A percentile compares a stretch with the other conserved stretches of the same genome.
Evolutionary conservation across 2,888 invertebrate species (phyloP).

Genomic region (Tetrapedia diversipes): DNA sequence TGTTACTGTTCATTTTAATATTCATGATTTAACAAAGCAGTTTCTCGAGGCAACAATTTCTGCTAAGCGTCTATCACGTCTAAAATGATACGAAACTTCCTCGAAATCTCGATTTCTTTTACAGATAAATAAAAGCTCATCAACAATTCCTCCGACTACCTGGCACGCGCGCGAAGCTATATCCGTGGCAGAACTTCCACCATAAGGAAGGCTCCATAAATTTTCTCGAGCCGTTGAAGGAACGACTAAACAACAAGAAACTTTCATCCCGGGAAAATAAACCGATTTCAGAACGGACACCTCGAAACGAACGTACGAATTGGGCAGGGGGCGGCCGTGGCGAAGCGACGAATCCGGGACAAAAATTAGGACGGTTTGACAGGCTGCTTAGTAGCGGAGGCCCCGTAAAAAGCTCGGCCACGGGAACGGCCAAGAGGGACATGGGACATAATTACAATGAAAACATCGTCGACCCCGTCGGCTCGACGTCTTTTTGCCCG

Average conservation of each 20-base stretch:
- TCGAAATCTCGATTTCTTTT: too few relatives aligned
- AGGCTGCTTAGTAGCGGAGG: constrained; percentile 66
- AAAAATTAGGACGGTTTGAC: constrained; percentile 70
- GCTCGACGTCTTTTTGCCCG: constrained; percentile 59
- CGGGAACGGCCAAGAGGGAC: constrained; percentile 47
- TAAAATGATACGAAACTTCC: too few relatives aligned
- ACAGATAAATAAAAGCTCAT: too few relatives aligned
- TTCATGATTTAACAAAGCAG: too few relatives aligned
- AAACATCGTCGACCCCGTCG: constrained; percentile 77
- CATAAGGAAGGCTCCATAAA: neutral
- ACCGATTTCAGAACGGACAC: neutral
- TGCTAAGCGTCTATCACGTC: too few relatives aligned
- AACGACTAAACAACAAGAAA: neutral
- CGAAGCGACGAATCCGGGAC: constrained; percentile 26
- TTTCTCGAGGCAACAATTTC: too few relatives aligned
- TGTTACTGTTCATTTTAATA: too few relatives aligned
- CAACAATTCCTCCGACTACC: too few relatives aligned
- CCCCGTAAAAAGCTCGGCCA: constrained; percentile 58
- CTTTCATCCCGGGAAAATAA: neutral
- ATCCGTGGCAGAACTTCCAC: too few relatives aligned
- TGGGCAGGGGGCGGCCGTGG: neutral
- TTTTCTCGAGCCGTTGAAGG: neutral
- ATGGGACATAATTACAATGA: constrained; percentile 77
- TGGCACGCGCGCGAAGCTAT: too few relatives aligned
- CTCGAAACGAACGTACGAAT: constrained; percentile 8